These are phyloP conservation scores for Solenopsis fugax DNA, from an alignment of 1,140 invertebrate genomes.

Conservation along the genomic window DNA sequence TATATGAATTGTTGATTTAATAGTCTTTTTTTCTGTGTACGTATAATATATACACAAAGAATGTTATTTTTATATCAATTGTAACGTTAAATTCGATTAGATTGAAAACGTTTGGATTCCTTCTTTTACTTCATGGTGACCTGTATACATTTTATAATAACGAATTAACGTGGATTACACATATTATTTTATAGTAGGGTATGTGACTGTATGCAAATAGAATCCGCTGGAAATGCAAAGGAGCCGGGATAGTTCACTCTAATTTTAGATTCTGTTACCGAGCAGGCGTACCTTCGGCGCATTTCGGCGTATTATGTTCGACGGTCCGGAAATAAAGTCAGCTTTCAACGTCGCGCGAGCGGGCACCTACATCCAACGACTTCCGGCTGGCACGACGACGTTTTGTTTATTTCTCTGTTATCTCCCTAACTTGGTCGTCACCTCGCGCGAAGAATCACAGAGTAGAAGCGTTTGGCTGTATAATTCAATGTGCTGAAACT, in stretches of 20 bases:
- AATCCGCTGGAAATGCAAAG: slow-evolving; percentile 13
- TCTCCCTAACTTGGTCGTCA: background rate
- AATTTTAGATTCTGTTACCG: slow-evolving; percentile 42
- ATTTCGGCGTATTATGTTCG: slow-evolving; percentile 59
- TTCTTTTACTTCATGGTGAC: background rate
- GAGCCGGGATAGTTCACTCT: background rate
- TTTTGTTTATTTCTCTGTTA: slow-evolving; percentile 73
- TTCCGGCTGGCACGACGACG: slow-evolving; percentile 62
- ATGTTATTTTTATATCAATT: background rate
- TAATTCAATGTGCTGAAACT: background rate
- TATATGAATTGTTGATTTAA: too few relatives aligned
- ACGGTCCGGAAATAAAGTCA: slow-evolving; percentile 71
- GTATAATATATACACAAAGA: background rate
- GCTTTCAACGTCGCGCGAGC: slow-evolving; percentile 45
- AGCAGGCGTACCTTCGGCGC: background rate
- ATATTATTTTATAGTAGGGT: background rate
- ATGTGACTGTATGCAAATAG: background rate
- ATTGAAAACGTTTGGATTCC: background rate
- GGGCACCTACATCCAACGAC: slow-evolving; percentile 37
- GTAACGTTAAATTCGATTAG: background rate
- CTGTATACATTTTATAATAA: background rate
- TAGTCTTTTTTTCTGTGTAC: too few relatives aligned
- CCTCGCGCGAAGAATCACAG: slow-evolving; percentile 58
- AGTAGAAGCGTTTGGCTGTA: slow-evolving; percentile 31
- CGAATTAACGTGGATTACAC: background rate